These are phyloP conservation scores for Cranoglanis bouderius DNA, from an alignment of 2,113 vertebrate genomes.

Conservation along the genomic window DNA sequence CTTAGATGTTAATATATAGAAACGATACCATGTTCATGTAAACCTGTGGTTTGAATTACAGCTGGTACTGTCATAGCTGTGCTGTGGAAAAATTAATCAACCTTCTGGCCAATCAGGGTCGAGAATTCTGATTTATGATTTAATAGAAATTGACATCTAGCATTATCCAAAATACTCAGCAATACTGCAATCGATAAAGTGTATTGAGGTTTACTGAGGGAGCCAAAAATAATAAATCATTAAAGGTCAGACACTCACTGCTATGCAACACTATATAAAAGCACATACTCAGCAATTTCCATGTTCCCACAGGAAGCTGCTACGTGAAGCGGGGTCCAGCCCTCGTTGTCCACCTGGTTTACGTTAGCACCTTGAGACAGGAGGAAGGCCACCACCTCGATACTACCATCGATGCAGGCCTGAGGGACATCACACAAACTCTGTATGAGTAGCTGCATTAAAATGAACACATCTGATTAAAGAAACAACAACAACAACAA, in stretches of 20 bases:
- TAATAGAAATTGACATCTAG: background rate
- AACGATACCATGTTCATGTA: background rate
- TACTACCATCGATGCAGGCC: slow-evolving; percentile 94
- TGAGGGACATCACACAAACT: slow-evolving; percentile 55
- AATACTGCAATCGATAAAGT: background rate
- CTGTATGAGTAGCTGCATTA: background rate
- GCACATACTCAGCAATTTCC: slow-evolving; percentile 89
- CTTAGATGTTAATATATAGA: background rate
- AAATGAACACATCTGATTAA: background rate
- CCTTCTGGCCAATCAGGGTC: background rate
- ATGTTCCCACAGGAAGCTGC: slow-evolving; percentile 89
- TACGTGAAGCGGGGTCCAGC: slow-evolving; percentile 93
- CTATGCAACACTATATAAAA: background rate
- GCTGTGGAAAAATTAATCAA: background rate
- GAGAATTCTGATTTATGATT: background rate
- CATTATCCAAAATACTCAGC: background rate
- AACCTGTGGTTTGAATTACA: background rate
- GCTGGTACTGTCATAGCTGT: background rate
- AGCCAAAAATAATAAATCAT: background rate
- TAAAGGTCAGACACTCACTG: background rate
- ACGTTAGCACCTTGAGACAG: slow-evolving; percentile 82
- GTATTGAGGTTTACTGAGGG: no score
- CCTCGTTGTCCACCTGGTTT: slow-evolving; percentile 93
- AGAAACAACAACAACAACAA: background rate
- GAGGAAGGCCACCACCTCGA: slow-evolving; percentile 91